Evolutionary conservation across 2,888 invertebrate species (phyloP).

Genomic region (Oithona nana): DNA sequence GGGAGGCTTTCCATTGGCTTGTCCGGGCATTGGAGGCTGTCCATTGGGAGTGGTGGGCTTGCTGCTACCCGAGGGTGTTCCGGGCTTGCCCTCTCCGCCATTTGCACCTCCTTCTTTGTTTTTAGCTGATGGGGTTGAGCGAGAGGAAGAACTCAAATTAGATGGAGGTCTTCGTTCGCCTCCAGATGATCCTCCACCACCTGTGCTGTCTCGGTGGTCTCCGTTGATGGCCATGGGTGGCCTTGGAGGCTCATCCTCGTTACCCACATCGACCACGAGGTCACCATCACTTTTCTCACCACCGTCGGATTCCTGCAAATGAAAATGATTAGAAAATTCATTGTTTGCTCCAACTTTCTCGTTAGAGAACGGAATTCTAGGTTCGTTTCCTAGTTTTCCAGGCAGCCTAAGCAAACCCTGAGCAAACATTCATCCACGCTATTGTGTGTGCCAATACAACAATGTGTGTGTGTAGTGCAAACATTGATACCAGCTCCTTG

Average conservation of each 20-base stretch:
- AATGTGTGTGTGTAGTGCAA: background rate
- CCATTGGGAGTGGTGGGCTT: constrained; percentile 16
- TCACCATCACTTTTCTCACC: constrained; percentile 17
- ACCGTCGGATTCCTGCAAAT: constrained; percentile 14
- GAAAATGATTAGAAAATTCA: background rate
- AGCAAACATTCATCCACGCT: background rate
- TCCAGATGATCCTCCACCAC: background rate
- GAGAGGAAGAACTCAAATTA: constrained; percentile 13
- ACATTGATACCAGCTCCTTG: background rate
- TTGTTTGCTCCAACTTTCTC: background rate
- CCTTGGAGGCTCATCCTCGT: constrained; percentile 15
- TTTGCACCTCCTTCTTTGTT: constrained; percentile 2
- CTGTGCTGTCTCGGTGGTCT: constrained; percentile 1
- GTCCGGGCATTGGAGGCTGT: background rate
- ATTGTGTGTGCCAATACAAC: background rate
- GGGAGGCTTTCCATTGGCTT: constrained; percentile 11
- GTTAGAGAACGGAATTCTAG: background rate
- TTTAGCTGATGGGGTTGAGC: constrained; percentile 8
- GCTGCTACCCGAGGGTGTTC: constrained; percentile 7
- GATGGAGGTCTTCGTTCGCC: constrained; percentile 6
- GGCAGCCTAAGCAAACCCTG: background rate
- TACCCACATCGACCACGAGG: constrained; percentile 17
- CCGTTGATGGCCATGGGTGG: constrained; percentile 6
- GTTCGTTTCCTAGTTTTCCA: too few species aligned
- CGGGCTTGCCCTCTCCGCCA: constrained; percentile 10